phyloP scores from a whole-genome alignment of 2,113 vertebrate species.

The Rhegmatorhina hoffmannsi region DNA sequence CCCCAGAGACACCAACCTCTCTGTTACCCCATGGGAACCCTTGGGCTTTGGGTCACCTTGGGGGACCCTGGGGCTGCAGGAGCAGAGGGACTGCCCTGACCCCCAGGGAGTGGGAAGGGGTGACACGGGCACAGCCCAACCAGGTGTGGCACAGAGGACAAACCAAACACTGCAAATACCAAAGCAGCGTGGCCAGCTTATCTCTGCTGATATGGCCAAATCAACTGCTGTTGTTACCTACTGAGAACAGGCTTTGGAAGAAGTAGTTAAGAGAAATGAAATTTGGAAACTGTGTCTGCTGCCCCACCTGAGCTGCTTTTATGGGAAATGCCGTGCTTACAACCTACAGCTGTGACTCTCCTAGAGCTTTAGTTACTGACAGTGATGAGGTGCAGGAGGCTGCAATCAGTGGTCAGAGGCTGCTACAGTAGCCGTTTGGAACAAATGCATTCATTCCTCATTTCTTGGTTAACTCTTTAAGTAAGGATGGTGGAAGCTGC shows the following conservation, averaged over 20 bases:
- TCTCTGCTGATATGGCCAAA: background rate
- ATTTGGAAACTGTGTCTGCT: background rate
- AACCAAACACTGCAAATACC: background rate
- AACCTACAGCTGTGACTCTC: background rate
- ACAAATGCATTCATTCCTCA: background rate
- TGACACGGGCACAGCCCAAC: background rate
- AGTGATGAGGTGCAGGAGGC: background rate
- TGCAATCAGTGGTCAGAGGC: background rate
- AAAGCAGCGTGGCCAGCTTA: background rate
- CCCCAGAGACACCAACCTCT: background rate
- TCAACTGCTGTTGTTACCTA: background rate
- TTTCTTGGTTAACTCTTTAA: background rate
- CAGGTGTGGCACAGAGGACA: background rate
- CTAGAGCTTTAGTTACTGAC: background rate
- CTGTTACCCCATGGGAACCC: fast-evolving
- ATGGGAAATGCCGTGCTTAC: background rate
- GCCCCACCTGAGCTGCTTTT: background rate
- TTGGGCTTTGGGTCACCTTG: fast-evolving
- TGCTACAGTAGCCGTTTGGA: background rate
- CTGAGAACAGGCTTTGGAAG: background rate
- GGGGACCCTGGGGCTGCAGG: fast-evolving
- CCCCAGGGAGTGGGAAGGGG: background rate
- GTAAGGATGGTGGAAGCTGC: background rate
- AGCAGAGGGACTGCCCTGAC: background rate
- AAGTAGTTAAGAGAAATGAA: background rate